These are phyloP conservation scores for Campoletis sonorensis DNA, from an alignment of 1,140 invertebrate genomes.

Conservation along the genomic window DNA sequence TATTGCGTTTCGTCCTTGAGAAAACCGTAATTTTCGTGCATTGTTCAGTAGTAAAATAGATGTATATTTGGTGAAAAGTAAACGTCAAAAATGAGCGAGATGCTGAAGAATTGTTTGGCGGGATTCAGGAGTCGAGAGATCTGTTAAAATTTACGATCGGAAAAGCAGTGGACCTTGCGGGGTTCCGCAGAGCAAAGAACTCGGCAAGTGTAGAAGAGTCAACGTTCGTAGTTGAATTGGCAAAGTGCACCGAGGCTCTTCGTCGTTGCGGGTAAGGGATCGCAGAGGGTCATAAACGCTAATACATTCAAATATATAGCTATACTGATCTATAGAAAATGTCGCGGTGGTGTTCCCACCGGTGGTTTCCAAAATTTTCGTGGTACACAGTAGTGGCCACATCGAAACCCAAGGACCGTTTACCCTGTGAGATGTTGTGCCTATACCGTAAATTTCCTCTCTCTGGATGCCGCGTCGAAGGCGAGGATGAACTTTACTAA, in stretches of 20 bases:
- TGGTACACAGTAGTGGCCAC: constrained; percentile 46
- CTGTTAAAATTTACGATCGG: constrained; percentile 61
- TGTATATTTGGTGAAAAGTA: constrained; percentile 6
- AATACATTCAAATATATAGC: background rate
- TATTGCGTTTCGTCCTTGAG: constrained; percentile 22
- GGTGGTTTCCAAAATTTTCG: background rate
- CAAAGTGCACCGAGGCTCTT: constrained; percentile 54
- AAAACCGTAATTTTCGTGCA: background rate
- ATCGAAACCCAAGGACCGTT: constrained; percentile 48
- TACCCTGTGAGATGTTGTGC: constrained; percentile 8
- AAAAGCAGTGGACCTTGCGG: constrained; percentile 19
- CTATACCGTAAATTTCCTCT: constrained; percentile 49
- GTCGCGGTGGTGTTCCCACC: constrained; percentile 37
- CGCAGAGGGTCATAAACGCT: constrained; percentile 25
- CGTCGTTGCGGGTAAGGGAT: constrained; percentile 18
- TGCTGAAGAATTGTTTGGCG: background rate
- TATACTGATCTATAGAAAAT: background rate
- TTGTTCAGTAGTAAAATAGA: constrained; percentile 15
- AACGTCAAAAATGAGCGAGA: constrained; percentile 40
- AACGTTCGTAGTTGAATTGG: constrained; percentile 54
- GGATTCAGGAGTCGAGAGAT: constrained; percentile 49
- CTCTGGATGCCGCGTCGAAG: background rate
- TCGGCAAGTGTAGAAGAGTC: constrained; percentile 7
- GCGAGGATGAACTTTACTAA: background rate
- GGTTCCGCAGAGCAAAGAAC: constrained; percentile 26